phyloP scores from a whole-genome alignment of 2,113 vertebrate species.

The Lethenteron reissneri region DNA sequence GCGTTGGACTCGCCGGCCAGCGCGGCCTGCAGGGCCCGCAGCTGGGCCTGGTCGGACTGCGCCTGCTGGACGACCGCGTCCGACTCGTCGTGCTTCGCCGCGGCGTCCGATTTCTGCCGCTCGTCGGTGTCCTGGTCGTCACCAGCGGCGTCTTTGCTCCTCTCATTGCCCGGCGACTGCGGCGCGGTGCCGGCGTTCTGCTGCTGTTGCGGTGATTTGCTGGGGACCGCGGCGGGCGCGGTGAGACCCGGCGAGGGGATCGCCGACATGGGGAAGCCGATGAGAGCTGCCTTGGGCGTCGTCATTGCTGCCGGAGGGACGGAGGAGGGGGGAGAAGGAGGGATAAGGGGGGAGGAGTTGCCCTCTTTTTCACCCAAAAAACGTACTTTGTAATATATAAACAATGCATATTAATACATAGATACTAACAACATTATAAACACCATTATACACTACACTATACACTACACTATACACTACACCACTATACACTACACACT shows the following conservation, averaged over 20 bases:
- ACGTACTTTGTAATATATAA: too few species aligned
- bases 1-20: constrained; percentile 52
- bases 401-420: too few species aligned
- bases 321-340: constrained; percentile 4
- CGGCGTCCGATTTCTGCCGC: constrained; percentile 48
- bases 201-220: constrained; percentile 41
- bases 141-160: constrained; percentile 87
- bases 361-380: too few species aligned
- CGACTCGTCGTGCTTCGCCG: constrained; percentile 76
- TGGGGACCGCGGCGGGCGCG: constrained; percentile 82
- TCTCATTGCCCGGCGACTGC: constrained; percentile 76
- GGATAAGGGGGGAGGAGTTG: too few species aligned
- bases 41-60: constrained; percentile 63
- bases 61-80: constrained; percentile 59
- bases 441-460: too few species aligned
- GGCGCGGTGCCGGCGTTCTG: constrained; percentile 18
- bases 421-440: too few species aligned
- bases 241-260: constrained; percentile 32
- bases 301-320: constrained; percentile 1
- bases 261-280: too few species aligned
- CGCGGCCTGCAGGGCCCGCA: constrained; percentile 84
- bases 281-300: too few species aligned
- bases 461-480: too few species aligned
- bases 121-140: constrained; percentile 54
- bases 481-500: too few species aligned